phyloP scores from a whole-genome alignment of 2,797 vertebrate species.

The Bradypus variegatus region DNA sequence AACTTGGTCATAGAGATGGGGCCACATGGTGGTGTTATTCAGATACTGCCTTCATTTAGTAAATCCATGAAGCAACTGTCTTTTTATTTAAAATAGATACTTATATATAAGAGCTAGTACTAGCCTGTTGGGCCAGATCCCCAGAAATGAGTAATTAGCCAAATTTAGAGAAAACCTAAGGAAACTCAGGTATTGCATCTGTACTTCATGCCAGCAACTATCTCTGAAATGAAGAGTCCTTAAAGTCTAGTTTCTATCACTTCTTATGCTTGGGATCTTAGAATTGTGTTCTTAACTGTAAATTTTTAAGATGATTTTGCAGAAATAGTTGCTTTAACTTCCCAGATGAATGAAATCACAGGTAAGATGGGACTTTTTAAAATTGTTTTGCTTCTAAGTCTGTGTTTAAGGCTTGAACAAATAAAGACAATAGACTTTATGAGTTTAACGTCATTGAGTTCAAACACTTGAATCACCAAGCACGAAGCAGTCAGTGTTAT shows the following conservation, averaged over 20 bases:
- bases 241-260: background rate
- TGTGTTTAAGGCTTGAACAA: constrained; percentile 21
- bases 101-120: background rate
- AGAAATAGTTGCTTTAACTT: constrained; percentile 17
- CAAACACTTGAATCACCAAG: background rate
- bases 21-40: background rate
- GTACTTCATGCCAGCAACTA: background rate
- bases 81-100: constrained; percentile 22
- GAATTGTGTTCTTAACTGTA: background rate
- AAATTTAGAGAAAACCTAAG: background rate
- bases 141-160: background rate
- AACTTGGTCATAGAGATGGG: background rate
- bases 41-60: background rate
- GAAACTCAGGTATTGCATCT: background rate
- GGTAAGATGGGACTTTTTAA: background rate
- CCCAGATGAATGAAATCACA: background rate
- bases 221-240: background rate
- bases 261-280: background rate
- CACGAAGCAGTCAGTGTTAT: background rate
- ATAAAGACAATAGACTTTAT: background rate
- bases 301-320: constrained; percentile 25
- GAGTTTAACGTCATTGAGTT: constrained; percentile 4
- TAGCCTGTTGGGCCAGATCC: background rate
- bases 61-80: background rate
- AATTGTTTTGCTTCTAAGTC: background rate